Evolutionary conservation across 2,797 vertebrate genomes (phyloP), one percentile per base, ranked within the genome.

Genomic region (Schizopygopsis malacanthus): DNA sequence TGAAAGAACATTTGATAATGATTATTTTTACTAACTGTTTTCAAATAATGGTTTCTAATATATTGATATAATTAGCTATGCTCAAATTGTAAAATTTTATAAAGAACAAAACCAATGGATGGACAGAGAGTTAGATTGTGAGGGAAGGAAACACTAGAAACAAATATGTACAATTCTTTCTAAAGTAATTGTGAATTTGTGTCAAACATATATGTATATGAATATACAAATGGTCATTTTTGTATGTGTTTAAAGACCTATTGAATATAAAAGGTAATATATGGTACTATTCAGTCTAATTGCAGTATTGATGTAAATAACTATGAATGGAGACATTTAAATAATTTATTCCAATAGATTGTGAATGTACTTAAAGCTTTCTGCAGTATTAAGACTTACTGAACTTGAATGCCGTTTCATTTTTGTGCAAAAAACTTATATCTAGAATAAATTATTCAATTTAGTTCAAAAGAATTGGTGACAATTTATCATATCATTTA

Each of bases 171-270:
- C 84, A 95, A 94, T 93, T 94, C 95, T 97, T 98, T 97, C 97
- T 98, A 97, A 97, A 97, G 97, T 97, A 97, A 97, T 97, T 95
- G 97, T 98, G 98, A 97, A 97, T 98, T 98, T 97, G 96, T 97
- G 97, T 97, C 97, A 95, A 95, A 95, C 93, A 94, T 94, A 95
- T 97, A 96, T 97, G 96, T 97, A 97, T 95, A 97, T 96, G 96
- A 92, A 91, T 95, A 95, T 95, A 88, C 87, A 91, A 93, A 94
- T 93, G 92, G 96, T 97, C 96, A 96, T 97, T 98, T 97, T 98
- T 98, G 95, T 98, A 98, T 97, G 97, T 98, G 97, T 97, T 95
- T 97, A 95, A 96, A 96, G 95, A 95, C 96, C 93, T 96, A 96
- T 94, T 89, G 90, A 91, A 93, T 96, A 96, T 93, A 95, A 95